Conservation (phyloP, 2,113 vertebrate species). For the Zosterops pallidus region DNA sequence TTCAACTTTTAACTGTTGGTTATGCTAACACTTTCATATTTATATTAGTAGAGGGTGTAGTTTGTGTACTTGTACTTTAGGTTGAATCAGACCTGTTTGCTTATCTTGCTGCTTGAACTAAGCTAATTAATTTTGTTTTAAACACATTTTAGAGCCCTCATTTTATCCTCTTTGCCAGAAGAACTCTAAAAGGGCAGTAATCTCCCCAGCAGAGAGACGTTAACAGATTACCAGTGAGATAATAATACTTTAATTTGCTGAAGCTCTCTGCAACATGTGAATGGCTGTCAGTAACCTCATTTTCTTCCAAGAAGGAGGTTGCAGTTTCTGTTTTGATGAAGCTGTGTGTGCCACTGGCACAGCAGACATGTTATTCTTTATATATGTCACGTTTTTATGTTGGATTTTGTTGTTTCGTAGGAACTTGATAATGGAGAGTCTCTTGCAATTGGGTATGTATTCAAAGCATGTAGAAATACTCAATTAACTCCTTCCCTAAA, state of each 20-base stretch:
- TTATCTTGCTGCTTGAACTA: not conserved
- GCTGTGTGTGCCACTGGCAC: not conserved
- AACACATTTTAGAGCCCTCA: not conserved
- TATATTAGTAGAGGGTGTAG: not conserved
- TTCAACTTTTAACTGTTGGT: not conserved
- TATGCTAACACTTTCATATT: not conserved
- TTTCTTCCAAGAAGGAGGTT: not conserved
- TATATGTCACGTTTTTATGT: not conserved
- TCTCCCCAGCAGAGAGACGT: not conserved
- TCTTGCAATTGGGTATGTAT: conserved; percentile 67
- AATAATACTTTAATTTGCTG: not conserved
- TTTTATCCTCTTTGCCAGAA: conserved; percentile 8
- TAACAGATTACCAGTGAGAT: conserved; percentile 1
- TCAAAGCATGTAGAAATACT: not conserved
- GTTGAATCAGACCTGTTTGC: not conserved
- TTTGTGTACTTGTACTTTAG: not conserved
- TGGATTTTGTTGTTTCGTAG: conserved; percentile 61
- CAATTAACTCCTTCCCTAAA: not conserved
- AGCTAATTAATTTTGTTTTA: conserved; percentile 37
- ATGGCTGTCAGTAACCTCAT: not conserved
- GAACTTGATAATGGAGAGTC: conserved; percentile 61
- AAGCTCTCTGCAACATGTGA: not conserved
- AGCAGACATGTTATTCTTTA: not conserved
- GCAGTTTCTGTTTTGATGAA: not conserved
- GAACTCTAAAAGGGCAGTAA: not conserved